Evolutionary conservation across 2,113 vertebrate species (phyloP).

Genomic region (Thamnophis sirtalis): DNA sequence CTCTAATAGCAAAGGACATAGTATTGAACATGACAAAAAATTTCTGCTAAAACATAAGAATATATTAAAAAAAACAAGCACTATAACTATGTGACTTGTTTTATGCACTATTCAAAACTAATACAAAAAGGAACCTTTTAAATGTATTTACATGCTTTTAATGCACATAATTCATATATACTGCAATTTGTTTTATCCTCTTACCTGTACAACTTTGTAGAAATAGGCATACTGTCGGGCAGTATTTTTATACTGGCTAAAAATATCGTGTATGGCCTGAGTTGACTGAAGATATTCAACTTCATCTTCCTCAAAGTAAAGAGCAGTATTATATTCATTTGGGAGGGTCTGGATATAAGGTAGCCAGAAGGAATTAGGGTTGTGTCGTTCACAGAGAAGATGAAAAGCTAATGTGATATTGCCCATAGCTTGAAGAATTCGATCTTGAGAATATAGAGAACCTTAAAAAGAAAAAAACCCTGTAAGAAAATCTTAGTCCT

Average conservation of each 20-base stretch:
- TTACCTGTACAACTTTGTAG: conserved; percentile 95
- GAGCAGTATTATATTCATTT: conserved; percentile 87
- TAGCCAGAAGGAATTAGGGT: conserved; percentile 86
- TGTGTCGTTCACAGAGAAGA: conserved; percentile 88
- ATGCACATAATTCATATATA: not conserved
- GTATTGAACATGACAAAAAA: not conserved
- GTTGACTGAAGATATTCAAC: conserved; percentile 88
- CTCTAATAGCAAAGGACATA: not conserved
- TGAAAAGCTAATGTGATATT: conserved; percentile 95
- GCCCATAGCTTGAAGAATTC: conserved; percentile 97
- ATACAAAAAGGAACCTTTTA: not conserved
- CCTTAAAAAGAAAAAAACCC: conserved; percentile 68
- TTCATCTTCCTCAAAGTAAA: conserved; percentile 93
- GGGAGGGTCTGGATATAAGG: conserved; percentile 95
- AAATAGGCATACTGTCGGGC: conserved; percentile 98
- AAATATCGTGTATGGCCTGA: conserved; percentile 90
- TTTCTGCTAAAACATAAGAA: conserved; percentile 24
- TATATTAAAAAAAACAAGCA: not conserved
- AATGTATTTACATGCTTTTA: not conserved
- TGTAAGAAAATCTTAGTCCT: conserved; percentile 47
- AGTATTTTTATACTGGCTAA: conserved; percentile 97
- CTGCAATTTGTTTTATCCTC: not conserved
- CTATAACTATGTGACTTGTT: conserved; percentile 15
- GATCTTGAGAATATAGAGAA: conserved; percentile 88
- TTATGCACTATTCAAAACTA: conserved; percentile 15